phyloP scores from a whole-genome alignment of 1,140 invertebrate genomes.

The Aphis craccivora region DNA sequence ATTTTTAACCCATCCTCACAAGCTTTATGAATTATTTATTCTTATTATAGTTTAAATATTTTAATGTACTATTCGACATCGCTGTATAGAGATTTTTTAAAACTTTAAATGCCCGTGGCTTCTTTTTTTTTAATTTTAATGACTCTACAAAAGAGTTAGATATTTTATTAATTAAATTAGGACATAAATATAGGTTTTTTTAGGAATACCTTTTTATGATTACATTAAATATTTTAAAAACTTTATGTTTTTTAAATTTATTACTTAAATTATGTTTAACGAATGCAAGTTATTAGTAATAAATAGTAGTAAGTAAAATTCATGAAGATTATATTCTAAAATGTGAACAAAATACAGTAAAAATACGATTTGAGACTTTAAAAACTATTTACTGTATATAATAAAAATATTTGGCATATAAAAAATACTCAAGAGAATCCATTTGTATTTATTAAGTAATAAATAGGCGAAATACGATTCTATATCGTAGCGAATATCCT shows the following conservation, averaged over 20 bases:
- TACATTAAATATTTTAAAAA: background rate
- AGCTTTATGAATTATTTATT: conserved; percentile 53
- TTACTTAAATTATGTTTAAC: background rate
- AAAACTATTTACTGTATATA: background rate
- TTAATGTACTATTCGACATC: background rate
- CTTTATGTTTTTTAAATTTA: background rate
- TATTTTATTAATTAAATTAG: conserved; percentile 10
- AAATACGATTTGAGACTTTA: background rate
- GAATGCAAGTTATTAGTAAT: background rate
- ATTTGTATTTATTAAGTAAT: background rate
- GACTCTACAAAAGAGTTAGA: background rate
- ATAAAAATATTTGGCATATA: background rate
- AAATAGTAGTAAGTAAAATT: background rate
- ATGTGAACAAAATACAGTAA: background rate
- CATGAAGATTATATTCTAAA: background rate
- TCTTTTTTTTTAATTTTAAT: conserved; percentile 23
- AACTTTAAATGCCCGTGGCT: conserved; percentile 10
- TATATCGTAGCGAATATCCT: background rate
- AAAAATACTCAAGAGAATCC: background rate
- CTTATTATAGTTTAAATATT: conserved; percentile 43
- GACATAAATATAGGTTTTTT: background rate
- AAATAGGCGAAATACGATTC: background rate
- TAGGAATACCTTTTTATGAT: background rate
- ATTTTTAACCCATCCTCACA: background rate
- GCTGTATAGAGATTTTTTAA: background rate